Evolutionary conservation across 2,888 invertebrate species (phyloP).

Genomic region (Acrocyrtus sp.): DNA sequence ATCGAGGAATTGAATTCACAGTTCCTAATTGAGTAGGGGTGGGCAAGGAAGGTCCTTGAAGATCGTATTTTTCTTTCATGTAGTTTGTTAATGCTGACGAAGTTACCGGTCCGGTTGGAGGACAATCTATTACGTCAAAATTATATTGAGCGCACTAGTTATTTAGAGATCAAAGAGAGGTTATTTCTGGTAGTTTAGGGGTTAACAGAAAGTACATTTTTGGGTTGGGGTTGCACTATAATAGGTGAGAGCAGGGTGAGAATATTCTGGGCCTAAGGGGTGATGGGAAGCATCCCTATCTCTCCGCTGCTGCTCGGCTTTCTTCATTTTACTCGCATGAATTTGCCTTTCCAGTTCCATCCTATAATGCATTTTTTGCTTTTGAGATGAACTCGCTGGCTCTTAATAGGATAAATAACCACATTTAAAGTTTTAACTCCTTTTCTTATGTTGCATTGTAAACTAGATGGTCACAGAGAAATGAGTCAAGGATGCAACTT

Average conservation of each 20-base stretch:
- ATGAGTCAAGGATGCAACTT: neutral
- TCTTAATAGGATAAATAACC: neutral
- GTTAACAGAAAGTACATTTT: neutral
- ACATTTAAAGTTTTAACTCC: too few species aligned
- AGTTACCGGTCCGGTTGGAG: constrained; percentile 1
- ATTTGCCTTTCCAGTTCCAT: constrained; percentile 56
- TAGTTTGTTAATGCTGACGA: constrained; percentile 28
- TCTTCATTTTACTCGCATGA: constrained; percentile 41
- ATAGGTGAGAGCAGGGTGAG: constrained; percentile 25
- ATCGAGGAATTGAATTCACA: constrained; percentile 12
- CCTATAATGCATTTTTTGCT: constrained; percentile 49
- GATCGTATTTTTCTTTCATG: constrained; percentile 33
- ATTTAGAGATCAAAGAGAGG: neutral
- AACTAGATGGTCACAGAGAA: too few species aligned
- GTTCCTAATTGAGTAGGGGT: too few species aligned
- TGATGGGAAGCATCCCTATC: constrained; percentile 47
- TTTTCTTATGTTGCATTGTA: too few species aligned
- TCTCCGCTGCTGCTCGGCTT: constrained; percentile 43
- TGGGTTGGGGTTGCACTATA: constrained; percentile 17
- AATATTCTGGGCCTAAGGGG: constrained; percentile 53
- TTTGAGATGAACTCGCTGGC: too few species aligned
- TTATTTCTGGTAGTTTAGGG: neutral
- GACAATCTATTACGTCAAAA: neutral
- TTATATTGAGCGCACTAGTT: neutral
- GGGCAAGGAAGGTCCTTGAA: constrained; percentile 16